Evolutionary conservation across 2,113 vertebrate genomes (phyloP), one percentile per base, ranked within the genome.

Genomic region (Rhinopomastus cyanomelas): DNA sequence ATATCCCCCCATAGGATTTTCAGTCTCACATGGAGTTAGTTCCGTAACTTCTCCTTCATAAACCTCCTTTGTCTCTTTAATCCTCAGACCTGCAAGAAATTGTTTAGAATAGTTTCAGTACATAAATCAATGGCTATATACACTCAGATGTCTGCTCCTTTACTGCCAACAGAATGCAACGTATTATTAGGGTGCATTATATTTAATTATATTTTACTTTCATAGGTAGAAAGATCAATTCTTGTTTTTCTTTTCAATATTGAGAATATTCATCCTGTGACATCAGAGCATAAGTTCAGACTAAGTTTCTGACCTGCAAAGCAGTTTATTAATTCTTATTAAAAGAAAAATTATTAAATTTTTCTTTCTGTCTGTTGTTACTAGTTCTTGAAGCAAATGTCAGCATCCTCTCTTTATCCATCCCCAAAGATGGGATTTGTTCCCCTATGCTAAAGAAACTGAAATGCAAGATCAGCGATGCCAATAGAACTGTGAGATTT

Each of bases 21-120:
- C 99, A 1, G 99, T 99, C 97, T 99, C 99, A 89, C 99, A 99
- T 0, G 99, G 99, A 46, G 98, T 99, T 71, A 99, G 96, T 96
- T 99, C 99, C 27, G 99, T 99, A 96, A 99, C 99, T 96, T 99
- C 99, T 10, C 99, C 99, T 97, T 99, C 99, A 88, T 99, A 99
- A 81, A 99, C 99, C 87, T 99, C 99, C 95, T 99, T 99, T 44
- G 99, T 99, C 92, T 99, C 99, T 97, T 99, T 99, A 96, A 99
- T 99, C 76, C 99, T 97, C 81, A 99, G 90, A 11, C 99, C 99
- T 99, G 93, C 29, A 96, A 95, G 56, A 93, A 79, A 95, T 16
- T 21, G 27, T 90, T 94, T 39, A 72, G 27, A 77, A 65, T 21
- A 85, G 46, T 37, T 83, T 87, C 69, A 92, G 29, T n/a, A 69